phyloP scores from a whole-genome alignment of 1,140 invertebrate species.

The Camponotus vicinus region DNA sequence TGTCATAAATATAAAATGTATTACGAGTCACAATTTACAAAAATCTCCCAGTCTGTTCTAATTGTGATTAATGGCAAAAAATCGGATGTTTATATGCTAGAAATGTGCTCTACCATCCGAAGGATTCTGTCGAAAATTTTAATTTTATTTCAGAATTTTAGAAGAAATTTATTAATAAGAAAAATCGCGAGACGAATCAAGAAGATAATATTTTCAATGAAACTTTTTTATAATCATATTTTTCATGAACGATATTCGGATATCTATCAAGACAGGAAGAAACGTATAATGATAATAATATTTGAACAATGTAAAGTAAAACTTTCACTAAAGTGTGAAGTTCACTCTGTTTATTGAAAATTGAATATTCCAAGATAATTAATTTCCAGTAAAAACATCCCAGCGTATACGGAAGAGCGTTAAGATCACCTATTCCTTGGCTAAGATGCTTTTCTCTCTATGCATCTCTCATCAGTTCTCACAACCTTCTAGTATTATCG shows the following conservation, averaged over 20 bases:
- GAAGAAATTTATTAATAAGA: neutral
- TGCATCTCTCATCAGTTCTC: neutral
- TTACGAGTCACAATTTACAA: conserved; percentile 64
- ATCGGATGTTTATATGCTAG: neutral
- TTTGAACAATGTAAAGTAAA: conserved; percentile 7
- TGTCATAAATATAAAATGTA: conserved; percentile 70
- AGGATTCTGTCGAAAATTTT: neutral
- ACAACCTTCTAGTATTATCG: conserved; percentile 34
- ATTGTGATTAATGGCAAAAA: conserved; percentile 66
- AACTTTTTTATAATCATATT: conserved; percentile 11
- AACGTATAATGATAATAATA: conserved; percentile 2
- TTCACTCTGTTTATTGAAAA: neutral
- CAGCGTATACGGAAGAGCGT: neutral
- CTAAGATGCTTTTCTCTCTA: conserved; percentile 11
- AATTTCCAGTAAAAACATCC: conserved; percentile 12
- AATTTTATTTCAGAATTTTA: neutral
- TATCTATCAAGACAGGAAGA: neutral
- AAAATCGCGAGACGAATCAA: neutral
- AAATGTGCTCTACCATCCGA: neutral
- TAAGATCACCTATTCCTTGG: conserved; percentile 1
- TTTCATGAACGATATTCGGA: neutral
- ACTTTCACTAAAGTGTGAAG: neutral
- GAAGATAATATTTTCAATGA: neutral
- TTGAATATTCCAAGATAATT: conserved; percentile 14
- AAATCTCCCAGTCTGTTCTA: conserved; percentile 57